Conservation (phyloP, 2,113 vertebrate genomes). For the Vombatus ursinus region DNA sequence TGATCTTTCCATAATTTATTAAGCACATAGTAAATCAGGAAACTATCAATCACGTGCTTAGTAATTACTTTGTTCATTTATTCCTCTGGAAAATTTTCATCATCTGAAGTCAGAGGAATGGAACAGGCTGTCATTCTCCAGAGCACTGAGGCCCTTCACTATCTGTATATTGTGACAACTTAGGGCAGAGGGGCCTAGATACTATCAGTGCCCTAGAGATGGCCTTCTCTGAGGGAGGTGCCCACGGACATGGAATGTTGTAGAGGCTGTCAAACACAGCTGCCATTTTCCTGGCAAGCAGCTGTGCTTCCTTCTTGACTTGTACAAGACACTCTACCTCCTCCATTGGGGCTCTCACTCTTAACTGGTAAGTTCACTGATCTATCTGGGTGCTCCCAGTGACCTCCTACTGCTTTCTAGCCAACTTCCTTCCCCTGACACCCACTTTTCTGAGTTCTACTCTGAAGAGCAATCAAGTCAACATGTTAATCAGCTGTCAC, state of each 20-base stretch:
- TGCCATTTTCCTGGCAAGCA: background rate
- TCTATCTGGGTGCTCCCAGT: background rate
- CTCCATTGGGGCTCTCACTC: background rate
- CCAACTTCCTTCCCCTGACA: background rate
- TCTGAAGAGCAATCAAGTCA: background rate
- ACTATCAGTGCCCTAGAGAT: background rate
- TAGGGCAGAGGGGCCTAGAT: background rate
- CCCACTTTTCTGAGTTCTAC: background rate
- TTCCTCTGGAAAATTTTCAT: background rate
- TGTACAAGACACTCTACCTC: background rate
- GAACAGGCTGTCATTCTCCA: background rate
- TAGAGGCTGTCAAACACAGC: background rate
- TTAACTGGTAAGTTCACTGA: background rate
- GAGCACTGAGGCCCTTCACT: background rate
- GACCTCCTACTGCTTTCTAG: background rate
- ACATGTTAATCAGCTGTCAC: background rate
- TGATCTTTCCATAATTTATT: background rate
- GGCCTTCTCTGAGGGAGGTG: background rate
- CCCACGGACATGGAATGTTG: background rate
- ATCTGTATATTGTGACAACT: background rate
- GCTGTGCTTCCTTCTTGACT: background rate
- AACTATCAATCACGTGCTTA: background rate
- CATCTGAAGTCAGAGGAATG: background rate
- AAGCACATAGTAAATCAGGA: background rate
- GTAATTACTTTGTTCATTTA: background rate